Conservation (phyloP, 2,113 vertebrate genomes). For the Callionymus lyra region DNA sequence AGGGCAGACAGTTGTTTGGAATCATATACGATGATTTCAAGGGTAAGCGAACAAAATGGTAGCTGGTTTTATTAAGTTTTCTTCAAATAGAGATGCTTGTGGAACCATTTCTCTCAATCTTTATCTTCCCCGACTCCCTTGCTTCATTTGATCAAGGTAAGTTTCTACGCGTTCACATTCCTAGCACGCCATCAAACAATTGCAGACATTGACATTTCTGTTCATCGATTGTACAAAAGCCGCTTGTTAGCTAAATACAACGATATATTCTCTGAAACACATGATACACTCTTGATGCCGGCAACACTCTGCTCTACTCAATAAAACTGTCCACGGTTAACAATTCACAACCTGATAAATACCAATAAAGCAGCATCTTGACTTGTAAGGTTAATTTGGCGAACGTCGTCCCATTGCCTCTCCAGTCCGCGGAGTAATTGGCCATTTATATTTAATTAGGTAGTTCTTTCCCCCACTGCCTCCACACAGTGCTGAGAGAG, state of each 20-base stretch:
- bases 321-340: conserved; percentile 12
- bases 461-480: conserved; percentile 43
- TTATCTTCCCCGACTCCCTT: not conserved
- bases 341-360: conserved; percentile 39
- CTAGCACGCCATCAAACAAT: conserved; percentile 5
- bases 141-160: conserved; percentile 49
- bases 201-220: not conserved
- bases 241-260: conserved; percentile 11
- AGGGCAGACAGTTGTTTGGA: conserved; percentile 70
- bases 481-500: conserved; percentile 59
- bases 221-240: conserved; percentile 8
- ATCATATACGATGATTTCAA: conserved; percentile 72
- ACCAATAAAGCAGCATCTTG: conserved; percentile 49
- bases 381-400: conserved; percentile 47
- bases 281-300: conserved; percentile 5
- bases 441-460: conserved; percentile 72
- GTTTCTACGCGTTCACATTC: conserved; percentile 18
- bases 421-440: conserved; percentile 59
- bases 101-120: conserved; percentile 14
- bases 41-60: conserved; percentile 72
- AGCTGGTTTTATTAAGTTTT: not conserved
- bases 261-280: conserved; percentile 1
- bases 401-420: conserved; percentile 52
- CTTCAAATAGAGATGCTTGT: not conserved
- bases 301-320: conserved; percentile 1